phyloP scores from a whole-genome alignment of 2,113 vertebrate genomes.

The Pterocles burchelli region DNA sequence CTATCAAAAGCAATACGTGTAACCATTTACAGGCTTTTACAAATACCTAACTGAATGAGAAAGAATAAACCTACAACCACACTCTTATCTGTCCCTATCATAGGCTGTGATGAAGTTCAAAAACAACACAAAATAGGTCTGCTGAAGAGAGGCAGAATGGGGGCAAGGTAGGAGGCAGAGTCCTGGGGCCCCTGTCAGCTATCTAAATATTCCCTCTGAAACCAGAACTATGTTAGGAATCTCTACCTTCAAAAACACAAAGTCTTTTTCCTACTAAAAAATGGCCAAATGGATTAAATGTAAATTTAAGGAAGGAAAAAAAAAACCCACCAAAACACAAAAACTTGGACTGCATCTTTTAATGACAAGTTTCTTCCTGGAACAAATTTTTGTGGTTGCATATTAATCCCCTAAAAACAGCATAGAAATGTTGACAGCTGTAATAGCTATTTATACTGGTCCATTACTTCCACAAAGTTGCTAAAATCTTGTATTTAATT shows the following conservation, averaged over 20 bases:
- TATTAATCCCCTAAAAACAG: constrained; percentile 32
- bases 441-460: neutral
- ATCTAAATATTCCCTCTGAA: constrained; percentile 9
- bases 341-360: neutral
- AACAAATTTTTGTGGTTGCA: constrained; percentile 50
- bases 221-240: constrained; percentile 40
- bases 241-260: neutral
- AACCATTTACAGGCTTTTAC: neutral
- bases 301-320: neutral
- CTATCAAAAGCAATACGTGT: neutral
- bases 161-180: neutral
- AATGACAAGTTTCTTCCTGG: constrained; percentile 52
- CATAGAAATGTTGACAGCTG: constrained; percentile 51
- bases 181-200: neutral
- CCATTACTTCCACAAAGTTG: neutral
- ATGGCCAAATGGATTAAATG: neutral
- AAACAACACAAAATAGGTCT: neutral
- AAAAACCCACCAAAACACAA: neutral
- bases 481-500: constrained; percentile 26
- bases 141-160: neutral
- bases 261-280: constrained; percentile 10
- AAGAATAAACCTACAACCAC: neutral
- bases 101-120: neutral
- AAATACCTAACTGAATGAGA: neutral
- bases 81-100: neutral